These are phyloP conservation scores for Atta cephalotes DNA, from an alignment of 1,140 invertebrate genomes.

Conservation along the genomic window DNA sequence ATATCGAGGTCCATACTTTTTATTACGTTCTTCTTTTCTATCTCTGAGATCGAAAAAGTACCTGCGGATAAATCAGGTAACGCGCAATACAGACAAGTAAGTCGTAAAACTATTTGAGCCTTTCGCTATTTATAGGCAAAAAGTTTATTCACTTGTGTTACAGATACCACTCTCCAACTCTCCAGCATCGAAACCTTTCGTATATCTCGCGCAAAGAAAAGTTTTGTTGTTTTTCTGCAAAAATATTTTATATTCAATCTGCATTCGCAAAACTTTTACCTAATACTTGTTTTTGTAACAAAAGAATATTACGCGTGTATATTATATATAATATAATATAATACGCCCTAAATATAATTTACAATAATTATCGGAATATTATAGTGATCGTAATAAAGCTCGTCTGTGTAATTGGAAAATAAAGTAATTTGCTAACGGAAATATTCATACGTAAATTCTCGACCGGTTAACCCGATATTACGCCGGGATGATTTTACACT, in stretches of 20 bases:
- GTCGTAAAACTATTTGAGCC: slow-evolving; percentile 28
- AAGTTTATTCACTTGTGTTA: slow-evolving; percentile 46
- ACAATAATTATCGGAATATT: not conserved
- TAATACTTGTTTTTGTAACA: not conserved
- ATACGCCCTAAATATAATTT: slow-evolving; percentile 19
- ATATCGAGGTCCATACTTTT: not conserved
- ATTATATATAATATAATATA: too few species aligned
- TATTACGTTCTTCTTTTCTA: slow-evolving; percentile 25
- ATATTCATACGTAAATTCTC: slow-evolving; percentile 54
- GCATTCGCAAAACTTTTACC: not conserved
- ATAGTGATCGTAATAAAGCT: slow-evolving; percentile 5
- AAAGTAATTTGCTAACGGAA: slow-evolving; percentile 62
- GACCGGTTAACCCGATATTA: slow-evolving; percentile 13
- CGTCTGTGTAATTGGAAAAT: slow-evolving; percentile 51
- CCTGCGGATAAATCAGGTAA: slow-evolving; percentile 37
- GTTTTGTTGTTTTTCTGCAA: not conserved
- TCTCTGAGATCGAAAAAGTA: slow-evolving; percentile 30
- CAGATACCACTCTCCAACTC: slow-evolving; percentile 9
- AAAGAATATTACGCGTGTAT: too few species aligned
- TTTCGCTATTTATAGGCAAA: slow-evolving; percentile 33
- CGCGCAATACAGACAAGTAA: not conserved
- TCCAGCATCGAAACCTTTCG: not conserved
- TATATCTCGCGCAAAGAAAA: slow-evolving; percentile 11
- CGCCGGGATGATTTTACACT: slow-evolving; percentile 13
- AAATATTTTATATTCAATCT: slow-evolving; percentile 26